Base-by-base conservation (phyloP, 92 coral and sea anemone genomes). In the Virgularia gustaviana region DNA sequence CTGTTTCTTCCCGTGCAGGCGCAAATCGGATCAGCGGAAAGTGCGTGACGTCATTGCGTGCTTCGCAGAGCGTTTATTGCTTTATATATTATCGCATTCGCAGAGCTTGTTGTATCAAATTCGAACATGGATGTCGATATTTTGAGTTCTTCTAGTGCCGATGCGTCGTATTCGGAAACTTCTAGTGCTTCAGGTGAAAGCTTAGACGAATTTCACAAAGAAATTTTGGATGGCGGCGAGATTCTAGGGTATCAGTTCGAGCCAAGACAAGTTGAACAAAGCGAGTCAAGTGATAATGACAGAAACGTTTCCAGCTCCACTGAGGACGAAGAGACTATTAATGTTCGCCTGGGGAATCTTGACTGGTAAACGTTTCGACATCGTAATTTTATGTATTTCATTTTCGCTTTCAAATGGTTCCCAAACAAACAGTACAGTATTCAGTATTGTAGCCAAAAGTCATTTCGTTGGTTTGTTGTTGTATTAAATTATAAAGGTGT, bases 401-500 rank as follows among this genome's bases (percentile, higher is more conserved):
- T 47, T 47, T 15, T n/a, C n/a, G n/a, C n/a, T n/a, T n/a, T n/a
- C n/a, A n/a, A n/a, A n/a, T n/a, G n/a, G n/a, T n/a, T n/a, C n/a
- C n/a, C n/a, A n/a, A n/a, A n/a, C n/a, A n/a, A n/a, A n/a, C n/a
- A n/a, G n/a, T n/a, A n/a, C n/a, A n/a, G n/a, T n/a, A n/a, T n/a
- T n/a, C n/a, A n/a, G n/a, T n/a, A n/a, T n/a, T n/a, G n/a, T n/a
- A n/a, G n/a, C n/a, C n/a, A n/a, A n/a, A n/a, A n/a, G n/a, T n/a
- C n/a, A n/a, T n/a, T n/a, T n/a, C n/a, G n/a, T n/a, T n/a, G n/a
- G n/a, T n/a, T n/a, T n/a, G n/a, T n/a, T n/a, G n/a, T n/a, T n/a
- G n/a, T n/a, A n/a, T n/a, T 39, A 39, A 7, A 39, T 39, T 7
- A 8, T 39, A 39, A 23, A 56, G 83, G 83, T 78, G 83, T 49